phyloP scores from a whole-genome alignment of 1,140 invertebrate genomes.

The Rhyzopertha dominica region DNA sequence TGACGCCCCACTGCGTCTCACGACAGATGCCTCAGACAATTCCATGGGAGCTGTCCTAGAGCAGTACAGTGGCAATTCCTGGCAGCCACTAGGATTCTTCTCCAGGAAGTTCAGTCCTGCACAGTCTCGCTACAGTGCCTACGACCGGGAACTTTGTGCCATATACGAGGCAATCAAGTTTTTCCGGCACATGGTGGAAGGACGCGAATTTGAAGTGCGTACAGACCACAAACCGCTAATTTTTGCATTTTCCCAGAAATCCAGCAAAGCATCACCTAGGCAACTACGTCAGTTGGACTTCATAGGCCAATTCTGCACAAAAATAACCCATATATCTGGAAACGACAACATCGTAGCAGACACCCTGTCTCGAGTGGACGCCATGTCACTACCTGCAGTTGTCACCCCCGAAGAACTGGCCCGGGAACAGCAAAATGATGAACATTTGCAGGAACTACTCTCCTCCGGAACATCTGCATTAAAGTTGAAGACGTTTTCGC shows the following conservation, averaged over 20 bases:
- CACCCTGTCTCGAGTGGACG: slow-evolving; percentile 30
- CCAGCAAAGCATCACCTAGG: slow-evolving; percentile 23
- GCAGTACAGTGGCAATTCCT: slow-evolving; percentile 21
- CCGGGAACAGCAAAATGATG: slow-evolving; percentile 4
- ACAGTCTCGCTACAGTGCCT: slow-evolving; percentile 41
- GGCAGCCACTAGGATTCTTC: slow-evolving; percentile 16
- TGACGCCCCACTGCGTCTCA: slow-evolving; percentile 24
- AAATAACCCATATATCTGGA: slow-evolving; percentile 39
- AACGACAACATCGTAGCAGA: slow-evolving; percentile 33
- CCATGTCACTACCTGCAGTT: slow-evolving; percentile 12
- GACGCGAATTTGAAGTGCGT: slow-evolving; percentile 16
- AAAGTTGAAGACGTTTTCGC: slow-evolving; percentile 9
- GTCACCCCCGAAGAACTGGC: slow-evolving; percentile 9
- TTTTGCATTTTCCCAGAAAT: slow-evolving; percentile 18
- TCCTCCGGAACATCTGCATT: slow-evolving; percentile 4
- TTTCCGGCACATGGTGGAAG: slow-evolving; percentile 32
- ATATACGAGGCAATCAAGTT: slow-evolving; percentile 38
- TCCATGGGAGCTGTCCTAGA: slow-evolving; percentile 33
- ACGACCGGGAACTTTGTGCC: slow-evolving; percentile 46
- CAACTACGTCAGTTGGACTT: slow-evolving; percentile 33
- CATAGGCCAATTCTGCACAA: slow-evolving; percentile 36
- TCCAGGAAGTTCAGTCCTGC: slow-evolving; percentile 30
- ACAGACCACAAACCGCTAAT: slow-evolving; percentile 28
- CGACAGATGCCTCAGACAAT: slow-evolving; percentile 32
- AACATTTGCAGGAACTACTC: slow-evolving; percentile 5